Conservation (phyloP, 2,888 invertebrate species). For the Horisme vitalbata region DNA sequence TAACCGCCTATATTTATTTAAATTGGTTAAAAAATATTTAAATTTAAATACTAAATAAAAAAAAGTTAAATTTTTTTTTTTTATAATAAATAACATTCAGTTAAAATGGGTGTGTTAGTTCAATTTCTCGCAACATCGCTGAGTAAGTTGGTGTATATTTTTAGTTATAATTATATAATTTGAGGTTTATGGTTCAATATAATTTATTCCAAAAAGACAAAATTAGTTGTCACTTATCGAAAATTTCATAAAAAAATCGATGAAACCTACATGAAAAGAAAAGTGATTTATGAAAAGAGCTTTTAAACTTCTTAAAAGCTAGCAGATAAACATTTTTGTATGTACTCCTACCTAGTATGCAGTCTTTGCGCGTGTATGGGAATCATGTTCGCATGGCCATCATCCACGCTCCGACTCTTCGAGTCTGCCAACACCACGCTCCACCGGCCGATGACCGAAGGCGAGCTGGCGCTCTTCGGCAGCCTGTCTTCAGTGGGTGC, state of each 20-base stretch:
- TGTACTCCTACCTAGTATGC: conserved; percentile 45
- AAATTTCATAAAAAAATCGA: too few relatives aligned
- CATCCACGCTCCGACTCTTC: conserved; percentile 57
- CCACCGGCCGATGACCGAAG: conserved; percentile 54
- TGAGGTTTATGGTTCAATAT: too few relatives aligned
- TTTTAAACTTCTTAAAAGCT: too few relatives aligned
- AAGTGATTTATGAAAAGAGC: too few relatives aligned
- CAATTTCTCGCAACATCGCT: conserved; percentile 16
- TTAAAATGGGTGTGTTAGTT: conserved; percentile 22
- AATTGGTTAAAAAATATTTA: neutral
- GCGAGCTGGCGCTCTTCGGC: conserved; percentile 55
- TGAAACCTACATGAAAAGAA: too few relatives aligned
- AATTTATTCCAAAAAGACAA: too few relatives aligned
- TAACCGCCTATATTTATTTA: too few relatives aligned
- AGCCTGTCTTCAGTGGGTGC: conserved; percentile 59
- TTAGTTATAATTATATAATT: too few relatives aligned
- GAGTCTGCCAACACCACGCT: conserved; percentile 56
- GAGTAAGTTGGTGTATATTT: conserved; percentile 9
- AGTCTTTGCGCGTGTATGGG: conserved; percentile 55
- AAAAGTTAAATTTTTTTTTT: neutral
- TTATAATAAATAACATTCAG: neutral
- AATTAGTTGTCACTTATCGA: too few relatives aligned
- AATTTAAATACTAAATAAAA: neutral
- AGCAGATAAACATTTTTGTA: neutral
- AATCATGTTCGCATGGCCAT: conserved; percentile 61